These are phyloP conservation scores for Andrena bicolor DNA, from an alignment of 2,888 invertebrate genomes.

Conservation along the genomic window DNA sequence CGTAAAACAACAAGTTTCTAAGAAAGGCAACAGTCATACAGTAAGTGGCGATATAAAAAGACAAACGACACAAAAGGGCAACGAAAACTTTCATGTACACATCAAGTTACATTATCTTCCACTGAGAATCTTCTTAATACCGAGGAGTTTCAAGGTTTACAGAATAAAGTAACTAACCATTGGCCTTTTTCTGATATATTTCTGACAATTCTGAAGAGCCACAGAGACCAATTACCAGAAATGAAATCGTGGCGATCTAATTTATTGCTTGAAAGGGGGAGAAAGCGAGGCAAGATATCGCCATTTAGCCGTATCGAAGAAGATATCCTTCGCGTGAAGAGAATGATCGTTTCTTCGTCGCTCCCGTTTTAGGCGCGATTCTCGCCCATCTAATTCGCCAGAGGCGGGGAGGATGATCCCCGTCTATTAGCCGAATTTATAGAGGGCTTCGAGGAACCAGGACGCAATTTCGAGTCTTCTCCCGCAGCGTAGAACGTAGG, in stretches of 20 bases:
- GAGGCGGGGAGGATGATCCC: conserved; percentile 42
- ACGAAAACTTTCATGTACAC: neutral
- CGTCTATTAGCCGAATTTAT: conserved; percentile 71
- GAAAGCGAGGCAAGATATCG: neutral
- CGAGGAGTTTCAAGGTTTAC: no score
- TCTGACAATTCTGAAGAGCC: neutral
- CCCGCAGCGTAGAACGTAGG: conserved; percentile 45
- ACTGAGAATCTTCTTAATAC: no score
- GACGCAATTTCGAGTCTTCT: conserved; percentile 42
- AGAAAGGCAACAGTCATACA: neutral
- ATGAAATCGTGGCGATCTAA: neutral
- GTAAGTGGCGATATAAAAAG: neutral
- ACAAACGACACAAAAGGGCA: neutral
- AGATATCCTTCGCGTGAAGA: conserved; percentile 30
- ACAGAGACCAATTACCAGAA: neutral
- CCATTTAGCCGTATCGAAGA: conserved; percentile 14
- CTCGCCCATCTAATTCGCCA: conserved; percentile 28
- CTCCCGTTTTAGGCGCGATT: conserved; percentile 42
- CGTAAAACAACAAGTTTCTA: neutral
- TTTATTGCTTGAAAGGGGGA: neutral
- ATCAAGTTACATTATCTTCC: neutral
- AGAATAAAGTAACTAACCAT: no score
- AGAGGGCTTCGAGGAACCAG: conserved; percentile 59
- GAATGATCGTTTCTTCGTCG: conserved; percentile 17
- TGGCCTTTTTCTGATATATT: no score